These are phyloP conservation scores for Phrynocephalus forsythii DNA, from an alignment of 2,797 vertebrate genomes.

Conservation along the genomic window DNA sequence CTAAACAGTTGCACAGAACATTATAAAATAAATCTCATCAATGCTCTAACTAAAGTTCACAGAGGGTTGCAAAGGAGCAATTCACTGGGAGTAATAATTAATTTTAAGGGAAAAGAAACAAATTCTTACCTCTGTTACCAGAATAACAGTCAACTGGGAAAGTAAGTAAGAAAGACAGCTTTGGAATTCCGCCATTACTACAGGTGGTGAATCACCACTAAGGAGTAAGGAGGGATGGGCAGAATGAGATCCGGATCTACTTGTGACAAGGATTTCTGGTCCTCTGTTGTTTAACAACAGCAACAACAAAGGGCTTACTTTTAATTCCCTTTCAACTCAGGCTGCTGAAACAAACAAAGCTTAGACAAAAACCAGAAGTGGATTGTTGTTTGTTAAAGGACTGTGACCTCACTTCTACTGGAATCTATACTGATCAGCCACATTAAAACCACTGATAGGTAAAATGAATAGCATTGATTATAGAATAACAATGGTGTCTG, in stretches of 20 bases:
- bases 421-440: too few relatives aligned
- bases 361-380: conserved; percentile 3
- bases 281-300: conserved; percentile 7
- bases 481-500: too few relatives aligned
- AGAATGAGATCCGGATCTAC: not conserved
- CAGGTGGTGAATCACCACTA: not conserved
- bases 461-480: too few relatives aligned
- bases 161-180: not conserved
- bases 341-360: conserved; percentile 1
- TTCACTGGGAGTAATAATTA: not conserved
- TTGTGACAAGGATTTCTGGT: not conserved
- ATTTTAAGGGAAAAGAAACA: not conserved
- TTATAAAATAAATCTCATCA: too few relatives aligned
- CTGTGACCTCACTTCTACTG: not conserved
- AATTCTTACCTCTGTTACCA: not conserved
- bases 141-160: not conserved
- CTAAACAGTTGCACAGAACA: too few relatives aligned
- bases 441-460: too few relatives aligned
- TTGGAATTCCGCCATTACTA: not conserved
- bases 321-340: not conserved
- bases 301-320: not conserved
- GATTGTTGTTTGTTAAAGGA: not conserved
- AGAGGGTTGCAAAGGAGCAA: not conserved
- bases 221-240: not conserved
- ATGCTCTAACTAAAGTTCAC: too few relatives aligned